Evolutionary conservation across 2,797 vertebrate species (phyloP).

Genomic region (Alosa sapidissima): DNA sequence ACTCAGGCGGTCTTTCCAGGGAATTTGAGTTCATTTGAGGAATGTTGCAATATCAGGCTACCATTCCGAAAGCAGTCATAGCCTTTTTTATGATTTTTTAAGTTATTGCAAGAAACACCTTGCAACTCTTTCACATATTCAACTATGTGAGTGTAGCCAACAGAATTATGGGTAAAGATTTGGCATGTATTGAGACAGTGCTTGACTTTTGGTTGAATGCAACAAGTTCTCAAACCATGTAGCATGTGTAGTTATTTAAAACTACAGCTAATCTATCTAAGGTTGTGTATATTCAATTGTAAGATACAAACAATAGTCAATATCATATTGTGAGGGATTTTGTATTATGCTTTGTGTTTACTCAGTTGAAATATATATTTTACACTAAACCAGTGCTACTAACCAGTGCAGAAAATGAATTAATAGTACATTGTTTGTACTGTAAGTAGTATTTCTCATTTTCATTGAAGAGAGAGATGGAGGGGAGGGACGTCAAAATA

Average conservation of each 20-base stretch:
- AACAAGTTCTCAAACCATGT: background rate
- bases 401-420: background rate
- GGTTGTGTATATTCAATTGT: background rate
- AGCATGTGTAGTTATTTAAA: background rate
- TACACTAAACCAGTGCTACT: background rate
- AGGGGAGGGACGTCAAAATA: background rate
- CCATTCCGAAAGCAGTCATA: background rate
- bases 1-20: background rate
- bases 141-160: too few species aligned
- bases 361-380: background rate
- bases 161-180: background rate
- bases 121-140: background rate
- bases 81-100: background rate
- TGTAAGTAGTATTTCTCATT: background rate
- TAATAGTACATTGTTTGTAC: background rate
- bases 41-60: background rate
- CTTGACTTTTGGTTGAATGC: background rate
- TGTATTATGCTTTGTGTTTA: background rate
- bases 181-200: background rate
- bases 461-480: background rate
- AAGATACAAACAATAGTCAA: background rate
- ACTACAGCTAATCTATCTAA: background rate
- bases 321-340: background rate
- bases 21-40: constrained; percentile 5
- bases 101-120: background rate